Evolutionary conservation across 2,888 invertebrate genomes (phyloP), one percentile per base, ranked within the genome.

Genomic region (Andrena praecox): DNA sequence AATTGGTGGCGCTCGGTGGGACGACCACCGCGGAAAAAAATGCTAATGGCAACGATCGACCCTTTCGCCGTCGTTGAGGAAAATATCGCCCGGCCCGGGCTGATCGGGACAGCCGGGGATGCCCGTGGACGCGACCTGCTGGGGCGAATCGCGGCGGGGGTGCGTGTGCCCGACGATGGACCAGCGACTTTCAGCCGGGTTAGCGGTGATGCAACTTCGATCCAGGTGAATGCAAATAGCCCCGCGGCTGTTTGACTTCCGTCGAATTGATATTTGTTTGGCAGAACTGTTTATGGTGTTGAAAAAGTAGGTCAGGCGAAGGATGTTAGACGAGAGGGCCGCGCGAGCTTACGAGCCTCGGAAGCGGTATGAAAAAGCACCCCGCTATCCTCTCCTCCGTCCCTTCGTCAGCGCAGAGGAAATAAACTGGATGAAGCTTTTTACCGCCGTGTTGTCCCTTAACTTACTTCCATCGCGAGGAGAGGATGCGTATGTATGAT

Each of bases 21-120:
- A 56, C 33, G 70, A 2, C 16, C 27, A 10, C 31, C 56, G 24
- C 24, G 50, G 62, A 10, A 10, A 50, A 50, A 50, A 35, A 75
- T 60, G 60, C 77, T 75, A 75, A 84, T 70, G 79, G 70, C 80
- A 73, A 77, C 86, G 77, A 81, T 86, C 87, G 84, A 68, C 85
- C 85, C 86, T 89, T 88, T 90, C 85, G 89, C 87, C 27, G 27
- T 24, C 54, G 10, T 56, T 10, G 54, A 8, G 52, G 8, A 52
- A 20, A 52, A 52, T 52, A 20, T 20, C n/a, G 8, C 52, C 20
- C 20, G 6, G 20, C 2, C 7, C 2, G 7, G 20, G 3, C 3
- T 1, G 24, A 10, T 4, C 8, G 24, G 54, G 54, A 10, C 7
- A 0, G 4, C 4, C 4, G 2, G 1, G 42, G 20, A 33, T 20